Evolutionary conservation across 1,140 invertebrate genomes (phyloP).

Genomic region (Trypoxylus dichotomus): DNA sequence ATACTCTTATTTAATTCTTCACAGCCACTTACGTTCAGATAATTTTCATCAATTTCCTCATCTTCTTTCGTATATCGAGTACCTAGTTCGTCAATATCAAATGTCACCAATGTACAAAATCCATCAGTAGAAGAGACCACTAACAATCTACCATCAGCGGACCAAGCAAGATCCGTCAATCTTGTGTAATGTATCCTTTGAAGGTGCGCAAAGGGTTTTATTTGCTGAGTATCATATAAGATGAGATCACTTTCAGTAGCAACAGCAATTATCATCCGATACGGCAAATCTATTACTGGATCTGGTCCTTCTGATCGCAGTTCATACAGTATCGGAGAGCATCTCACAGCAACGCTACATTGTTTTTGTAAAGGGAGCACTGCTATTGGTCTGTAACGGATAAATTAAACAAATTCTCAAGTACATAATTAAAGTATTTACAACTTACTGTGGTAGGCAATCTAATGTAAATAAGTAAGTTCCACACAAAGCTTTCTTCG

Average conservation of each 20-base stretch:
- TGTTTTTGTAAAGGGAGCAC: constrained; percentile 79
- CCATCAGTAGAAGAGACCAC: constrained; percentile 93
- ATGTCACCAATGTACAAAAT: constrained; percentile 89
- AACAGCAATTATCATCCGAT: constrained; percentile 87
- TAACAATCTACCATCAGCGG: constrained; percentile 77
- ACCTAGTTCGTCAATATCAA: constrained; percentile 82
- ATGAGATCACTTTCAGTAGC: constrained; percentile 84
- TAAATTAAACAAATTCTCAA: neutral
- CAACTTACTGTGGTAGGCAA: constrained; percentile 68
- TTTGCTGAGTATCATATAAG: constrained; percentile 91
- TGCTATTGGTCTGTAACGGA: constrained; percentile 71
- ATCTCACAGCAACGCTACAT: constrained; percentile 77
- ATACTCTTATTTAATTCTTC: constrained; percentile 43
- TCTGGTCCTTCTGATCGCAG: constrained; percentile 60
- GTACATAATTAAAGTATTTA: neutral
- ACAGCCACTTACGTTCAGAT: constrained; percentile 40
- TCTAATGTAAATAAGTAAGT: constrained; percentile 82
- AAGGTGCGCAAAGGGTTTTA: constrained; percentile 79
- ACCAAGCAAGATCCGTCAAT: constrained; percentile 91
- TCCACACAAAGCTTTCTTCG: constrained; percentile 67
- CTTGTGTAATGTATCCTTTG: constrained; percentile 93
- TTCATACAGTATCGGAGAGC: constrained; percentile 77
- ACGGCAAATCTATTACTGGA: constrained; percentile 69
- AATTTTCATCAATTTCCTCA: constrained; percentile 50
- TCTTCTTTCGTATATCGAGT: constrained; percentile 59